Evolutionary conservation across 2,888 invertebrate genomes (phyloP), one percentile per base, ranked within the genome.

Genomic region (Polydrusus tereticollis): DNA sequence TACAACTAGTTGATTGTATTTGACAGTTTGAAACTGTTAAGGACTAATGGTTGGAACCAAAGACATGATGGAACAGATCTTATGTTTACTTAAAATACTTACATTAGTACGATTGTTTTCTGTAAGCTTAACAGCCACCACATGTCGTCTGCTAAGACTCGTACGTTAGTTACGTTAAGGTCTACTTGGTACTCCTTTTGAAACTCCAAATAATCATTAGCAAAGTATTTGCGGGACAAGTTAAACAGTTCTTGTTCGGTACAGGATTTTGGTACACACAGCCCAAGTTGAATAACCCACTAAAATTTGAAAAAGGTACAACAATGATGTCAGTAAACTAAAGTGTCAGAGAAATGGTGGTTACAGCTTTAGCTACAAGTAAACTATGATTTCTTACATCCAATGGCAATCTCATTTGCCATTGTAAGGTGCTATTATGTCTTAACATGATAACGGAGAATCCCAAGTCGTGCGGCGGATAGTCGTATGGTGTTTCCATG

Each of bases 241-340:
- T 74, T 7, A 1, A 75, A 64, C 12, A 87, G 45, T 16, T 87
- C 84, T 14, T 76, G 68, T 1, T 76, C 74, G 0, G 82, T 77
- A 68, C 87, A 87, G 0, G 85, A 82, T 3, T 81, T 79, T 0
- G 87, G 87, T 5, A 86, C 73, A 70, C 87, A 88, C 2, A 88
- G 78, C 2, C 87, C 87, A 4, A 87, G 75, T 20, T 83, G 83
- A 8, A 87, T 78, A 4, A 82, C 73, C 74, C 85, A 83, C 87
- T 87, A 76, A 26, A 83, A 79, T 38, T n/a, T n/a, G n/a, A n/a
- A 73, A 75, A 69, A 69, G n/a, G n/a, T n/a, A n/a, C n/a, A n/a
- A n/a, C n/a, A n/a, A n/a, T n/a, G n/a, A n/a, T n/a, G n/a, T n/a
- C n/a, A n/a, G n/a, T n/a, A n/a, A n/a, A n/a, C n/a, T n/a, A n/a